Evolutionary conservation across 1,140 invertebrate species (phyloP).

Genomic region (Lepidurus couesii): DNA sequence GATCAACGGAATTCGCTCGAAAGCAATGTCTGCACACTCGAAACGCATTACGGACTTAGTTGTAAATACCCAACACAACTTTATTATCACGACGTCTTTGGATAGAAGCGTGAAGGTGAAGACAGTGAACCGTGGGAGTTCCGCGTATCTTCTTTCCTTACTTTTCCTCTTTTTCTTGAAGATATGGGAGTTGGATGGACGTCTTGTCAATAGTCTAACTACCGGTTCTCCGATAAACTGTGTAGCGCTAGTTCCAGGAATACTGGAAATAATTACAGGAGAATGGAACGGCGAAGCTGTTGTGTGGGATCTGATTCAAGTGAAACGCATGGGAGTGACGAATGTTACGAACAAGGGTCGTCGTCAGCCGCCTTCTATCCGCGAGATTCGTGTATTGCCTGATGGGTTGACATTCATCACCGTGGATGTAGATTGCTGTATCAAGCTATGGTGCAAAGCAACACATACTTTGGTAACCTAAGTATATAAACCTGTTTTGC

Average conservation of each 20-base stretch:
- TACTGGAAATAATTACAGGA: conserved; percentile 43
- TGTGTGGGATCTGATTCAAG: conserved; percentile 44
- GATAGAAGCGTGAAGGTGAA: conserved; percentile 39
- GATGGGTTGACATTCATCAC: background rate
- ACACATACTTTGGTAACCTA: background rate
- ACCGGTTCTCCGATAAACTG: conserved; percentile 44
- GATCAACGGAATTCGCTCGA: conserved; percentile 37
- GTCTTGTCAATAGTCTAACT: background rate
- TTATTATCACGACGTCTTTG: conserved; percentile 44
- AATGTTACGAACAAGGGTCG: background rate
- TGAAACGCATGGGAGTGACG: background rate
- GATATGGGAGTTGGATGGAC: conserved; percentile 4
- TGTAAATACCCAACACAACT: conserved; percentile 45
- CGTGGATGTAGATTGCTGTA: background rate
- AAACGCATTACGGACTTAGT: conserved; percentile 32
- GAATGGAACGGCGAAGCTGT: conserved; percentile 45
- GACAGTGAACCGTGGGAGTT: background rate
- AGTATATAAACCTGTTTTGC: background rate
- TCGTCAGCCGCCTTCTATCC: background rate
- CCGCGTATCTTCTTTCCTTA: background rate
- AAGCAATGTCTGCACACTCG: background rate
- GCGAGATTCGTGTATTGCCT: background rate
- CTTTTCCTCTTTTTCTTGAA: background rate
- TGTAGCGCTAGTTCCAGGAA: conserved; percentile 46
- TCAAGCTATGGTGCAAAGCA: background rate